Evolutionary conservation across 2,797 vertebrate species (phyloP).

Genomic region (Channallabes apus): DNA sequence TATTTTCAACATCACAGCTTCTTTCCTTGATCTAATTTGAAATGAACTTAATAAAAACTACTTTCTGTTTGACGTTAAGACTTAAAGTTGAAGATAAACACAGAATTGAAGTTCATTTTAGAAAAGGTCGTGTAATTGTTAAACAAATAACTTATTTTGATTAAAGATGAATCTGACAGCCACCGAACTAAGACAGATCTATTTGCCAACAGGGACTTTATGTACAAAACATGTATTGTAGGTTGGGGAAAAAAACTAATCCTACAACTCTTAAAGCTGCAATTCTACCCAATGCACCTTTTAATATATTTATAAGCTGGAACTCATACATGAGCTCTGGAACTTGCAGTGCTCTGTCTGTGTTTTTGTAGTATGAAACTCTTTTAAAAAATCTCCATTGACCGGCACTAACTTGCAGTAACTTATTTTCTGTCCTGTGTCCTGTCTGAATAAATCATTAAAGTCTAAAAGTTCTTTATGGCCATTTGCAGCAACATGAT

Average conservation of each 20-base stretch:
- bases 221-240: background rate
- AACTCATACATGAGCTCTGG: background rate
- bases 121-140: background rate
- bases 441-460: constrained; percentile 33
- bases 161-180: background rate
- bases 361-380: background rate
- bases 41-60: no score
- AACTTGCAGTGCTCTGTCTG: background rate
- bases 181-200: background rate
- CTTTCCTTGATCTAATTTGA: no score
- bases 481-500: constrained; percentile 6
- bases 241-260: background rate
- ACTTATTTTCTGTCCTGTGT: background rate
- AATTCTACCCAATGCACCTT: background rate
- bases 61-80: no score
- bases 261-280: background rate
- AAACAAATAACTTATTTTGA: background rate
- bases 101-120: background rate
- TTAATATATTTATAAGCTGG: background rate
- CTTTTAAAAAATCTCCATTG: background rate
- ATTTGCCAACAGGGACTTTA: background rate
- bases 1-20: no score
- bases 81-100: no score
- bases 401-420: background rate
- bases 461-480: constrained; percentile 11